These are phyloP conservation scores for Diacarnus erythraeanus DNA, from an alignment of 37 sponge, comb jelly and placozoan species.

Conservation along the genomic window DNA sequence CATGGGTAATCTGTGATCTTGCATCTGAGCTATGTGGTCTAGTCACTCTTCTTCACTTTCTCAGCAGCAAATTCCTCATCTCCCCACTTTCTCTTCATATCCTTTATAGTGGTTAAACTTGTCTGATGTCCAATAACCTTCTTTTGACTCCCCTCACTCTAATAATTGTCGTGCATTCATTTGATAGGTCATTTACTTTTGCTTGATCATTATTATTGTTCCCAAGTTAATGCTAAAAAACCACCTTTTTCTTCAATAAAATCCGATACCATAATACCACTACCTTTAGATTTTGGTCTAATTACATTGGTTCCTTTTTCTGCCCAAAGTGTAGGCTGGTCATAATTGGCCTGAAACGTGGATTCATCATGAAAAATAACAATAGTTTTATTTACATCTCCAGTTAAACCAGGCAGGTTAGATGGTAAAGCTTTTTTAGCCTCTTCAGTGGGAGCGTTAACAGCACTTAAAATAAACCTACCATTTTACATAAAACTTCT, in stretches of 20 bases:
- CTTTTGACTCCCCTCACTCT: constrained; percentile 25
- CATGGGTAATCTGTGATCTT: no score
- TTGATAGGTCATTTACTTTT: not conserved
- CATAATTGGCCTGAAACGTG: constrained; percentile 29
- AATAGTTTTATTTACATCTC: constrained; percentile 30
- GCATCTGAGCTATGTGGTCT: no score
- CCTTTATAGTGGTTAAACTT: constrained; percentile 37
- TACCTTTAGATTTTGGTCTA: constrained; percentile 31
- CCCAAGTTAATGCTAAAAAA: constrained; percentile 6
- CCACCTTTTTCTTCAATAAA: constrained; percentile 40
- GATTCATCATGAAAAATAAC: constrained; percentile 39
- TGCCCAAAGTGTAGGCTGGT: constrained; percentile 28
- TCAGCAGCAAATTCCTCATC: no score
- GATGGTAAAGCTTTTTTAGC: no score
- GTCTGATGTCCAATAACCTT: constrained; percentile 40
- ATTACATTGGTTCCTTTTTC: no score
- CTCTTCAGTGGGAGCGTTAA: no score
- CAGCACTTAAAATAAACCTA: no score
- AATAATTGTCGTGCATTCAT: constrained; percentile 2
- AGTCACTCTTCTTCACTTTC: constrained; percentile 53
- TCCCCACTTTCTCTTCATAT: constrained; percentile 31
- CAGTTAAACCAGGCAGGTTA: no score
- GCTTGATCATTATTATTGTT: constrained; percentile 5
- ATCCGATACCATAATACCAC: constrained; percentile 52
- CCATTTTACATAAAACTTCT: no score